Conservation (phyloP, 2,797 vertebrate species). For the Nyctalus aviator region DNA sequence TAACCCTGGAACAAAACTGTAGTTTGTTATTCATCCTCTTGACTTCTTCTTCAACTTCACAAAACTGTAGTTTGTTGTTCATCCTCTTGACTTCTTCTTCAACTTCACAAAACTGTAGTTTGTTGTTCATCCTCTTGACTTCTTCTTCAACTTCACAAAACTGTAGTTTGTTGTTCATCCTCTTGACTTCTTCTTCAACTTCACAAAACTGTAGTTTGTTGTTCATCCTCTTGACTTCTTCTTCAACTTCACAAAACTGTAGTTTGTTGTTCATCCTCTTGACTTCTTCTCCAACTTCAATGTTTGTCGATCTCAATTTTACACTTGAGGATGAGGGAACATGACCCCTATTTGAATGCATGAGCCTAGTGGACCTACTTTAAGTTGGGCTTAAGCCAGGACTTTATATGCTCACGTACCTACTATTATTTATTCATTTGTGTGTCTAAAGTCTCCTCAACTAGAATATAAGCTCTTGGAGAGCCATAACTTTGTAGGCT, state of each 20-base stretch:
- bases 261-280: not conserved
- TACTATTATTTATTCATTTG: conserved; percentile 21
- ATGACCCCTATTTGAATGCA: not conserved
- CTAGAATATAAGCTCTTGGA: not conserved
- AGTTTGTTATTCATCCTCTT: not conserved
- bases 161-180: not conserved
- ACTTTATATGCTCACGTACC: not conserved
- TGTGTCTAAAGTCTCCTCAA: not conserved
- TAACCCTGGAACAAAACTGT: not conserved
- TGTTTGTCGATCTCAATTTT: not conserved
- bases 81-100: not conserved
- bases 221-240: not conserved
- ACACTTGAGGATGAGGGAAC: not conserved
- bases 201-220: not conserved
- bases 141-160: conserved; percentile 11
- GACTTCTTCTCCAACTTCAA: not conserved
- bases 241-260: conserved; percentile 2
- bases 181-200: conserved; percentile 11
- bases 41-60: too few species aligned
- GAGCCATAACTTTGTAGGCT: not conserved
- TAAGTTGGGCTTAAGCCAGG: not conserved
- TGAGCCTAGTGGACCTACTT: not conserved
- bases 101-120: not conserved
- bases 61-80: not conserved
- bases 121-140: not conserved